phyloP scores from a whole-genome alignment of 2,888 invertebrate species.

The Antheraea assamensis region DNA sequence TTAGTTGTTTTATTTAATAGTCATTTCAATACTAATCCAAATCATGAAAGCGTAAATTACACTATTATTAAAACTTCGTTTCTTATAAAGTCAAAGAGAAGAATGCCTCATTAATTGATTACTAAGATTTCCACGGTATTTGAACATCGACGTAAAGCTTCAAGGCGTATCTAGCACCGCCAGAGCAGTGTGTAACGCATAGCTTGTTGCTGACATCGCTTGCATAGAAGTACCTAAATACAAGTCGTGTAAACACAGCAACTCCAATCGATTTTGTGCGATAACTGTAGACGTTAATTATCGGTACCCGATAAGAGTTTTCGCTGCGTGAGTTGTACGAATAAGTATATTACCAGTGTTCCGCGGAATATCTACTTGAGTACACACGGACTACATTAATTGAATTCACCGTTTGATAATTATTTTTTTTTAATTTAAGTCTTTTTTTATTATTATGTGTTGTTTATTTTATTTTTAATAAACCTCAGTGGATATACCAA shows the following conservation, averaged over 20 bases:
- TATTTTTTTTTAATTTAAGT: neutral
- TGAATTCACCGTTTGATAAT: slow-evolving; percentile 13
- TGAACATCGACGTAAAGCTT: neutral
- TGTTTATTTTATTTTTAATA: slow-evolving; percentile 13
- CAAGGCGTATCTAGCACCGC: neutral
- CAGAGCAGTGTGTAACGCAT: neutral
- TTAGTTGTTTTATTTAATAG: neutral
- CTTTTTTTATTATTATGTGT: slow-evolving; percentile 35
- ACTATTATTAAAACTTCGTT: neutral
- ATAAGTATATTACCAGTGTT: slow-evolving; percentile 53
- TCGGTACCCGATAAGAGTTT: slow-evolving; percentile 57
- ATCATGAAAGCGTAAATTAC: neutral
- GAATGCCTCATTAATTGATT: slow-evolving; percentile 31
- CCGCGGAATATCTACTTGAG: slow-evolving; percentile 41
- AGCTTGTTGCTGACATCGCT: slow-evolving; percentile 2
- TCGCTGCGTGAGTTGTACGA: slow-evolving; percentile 48
- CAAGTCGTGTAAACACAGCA: slow-evolving; percentile 47
- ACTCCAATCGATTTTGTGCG: slow-evolving; percentile 45
- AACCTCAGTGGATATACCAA: neutral
- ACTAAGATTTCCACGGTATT: slow-evolving; percentile 27
- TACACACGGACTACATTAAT: slow-evolving; percentile 30
- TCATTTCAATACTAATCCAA: neutral
- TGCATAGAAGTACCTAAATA: slow-evolving; percentile 28
- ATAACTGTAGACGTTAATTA: slow-evolving; percentile 56
- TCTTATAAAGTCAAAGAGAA: neutral